Conservation (phyloP, 2,888 invertebrate genomes). For the Ectropis crepuscularia region DNA sequence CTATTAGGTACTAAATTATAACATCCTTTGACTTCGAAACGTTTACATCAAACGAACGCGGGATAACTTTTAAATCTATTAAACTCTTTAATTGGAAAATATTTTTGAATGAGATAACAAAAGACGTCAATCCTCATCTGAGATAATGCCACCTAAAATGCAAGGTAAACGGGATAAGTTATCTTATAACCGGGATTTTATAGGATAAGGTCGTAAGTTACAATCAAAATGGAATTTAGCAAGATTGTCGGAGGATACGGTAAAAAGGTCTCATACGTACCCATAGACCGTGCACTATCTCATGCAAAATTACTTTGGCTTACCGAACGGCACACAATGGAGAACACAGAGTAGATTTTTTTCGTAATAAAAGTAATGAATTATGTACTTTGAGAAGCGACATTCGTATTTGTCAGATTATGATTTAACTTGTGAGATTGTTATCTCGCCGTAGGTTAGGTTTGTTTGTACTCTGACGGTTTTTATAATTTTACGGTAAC, state of each 20-base stretch:
- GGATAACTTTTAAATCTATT: too few relatives aligned
- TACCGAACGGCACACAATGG: slow-evolving; percentile 18
- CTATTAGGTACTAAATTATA: too few relatives aligned
- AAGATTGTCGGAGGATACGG: slow-evolving; percentile 31
- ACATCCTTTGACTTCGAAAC: too few relatives aligned
- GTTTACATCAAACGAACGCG: too few relatives aligned
- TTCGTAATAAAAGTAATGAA: too few relatives aligned
- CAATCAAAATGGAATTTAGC: slow-evolving; percentile 38
- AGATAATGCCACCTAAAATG: slow-evolving; percentile 22
- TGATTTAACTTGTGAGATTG: too few relatives aligned
- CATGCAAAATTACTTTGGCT: slow-evolving; percentile 38
- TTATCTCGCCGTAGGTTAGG: too few relatives aligned
- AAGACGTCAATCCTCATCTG: slow-evolving; percentile 26
- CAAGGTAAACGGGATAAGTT: slow-evolving; percentile 28
- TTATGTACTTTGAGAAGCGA: too few relatives aligned
- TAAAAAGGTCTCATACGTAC: slow-evolving; percentile 27
- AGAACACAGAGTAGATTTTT: too few relatives aligned
- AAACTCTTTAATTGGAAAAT: neutral
- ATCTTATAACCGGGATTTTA: slow-evolving; percentile 32
- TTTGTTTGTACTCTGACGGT: too few relatives aligned
- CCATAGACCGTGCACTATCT: slow-evolving; percentile 33
- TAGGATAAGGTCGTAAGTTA: slow-evolving; percentile 37
- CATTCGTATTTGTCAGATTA: too few relatives aligned
- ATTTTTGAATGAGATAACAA: slow-evolving; percentile 18
- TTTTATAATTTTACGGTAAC: too few relatives aligned